Conservation (phyloP, 2,888 invertebrate genomes). For the Drosophila mayaguana region DNA sequence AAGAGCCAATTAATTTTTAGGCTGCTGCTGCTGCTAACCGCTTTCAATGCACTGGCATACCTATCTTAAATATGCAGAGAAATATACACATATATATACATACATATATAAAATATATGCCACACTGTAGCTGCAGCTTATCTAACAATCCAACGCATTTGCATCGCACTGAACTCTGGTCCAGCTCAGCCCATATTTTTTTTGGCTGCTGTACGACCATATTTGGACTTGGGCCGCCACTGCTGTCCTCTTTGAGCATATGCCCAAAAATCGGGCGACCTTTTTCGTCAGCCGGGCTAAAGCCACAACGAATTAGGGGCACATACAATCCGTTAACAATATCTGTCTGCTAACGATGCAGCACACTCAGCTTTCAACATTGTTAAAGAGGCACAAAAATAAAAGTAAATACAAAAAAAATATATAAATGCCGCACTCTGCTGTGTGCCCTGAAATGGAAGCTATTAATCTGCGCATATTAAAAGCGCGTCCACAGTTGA, state of each 20-base stretch:
- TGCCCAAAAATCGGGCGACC: slow-evolving; percentile 33
- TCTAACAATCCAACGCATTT: slow-evolving; percentile 44
- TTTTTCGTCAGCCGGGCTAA: slow-evolving; percentile 23
- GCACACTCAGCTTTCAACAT: slow-evolving; percentile 23
- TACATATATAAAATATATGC: not conserved
- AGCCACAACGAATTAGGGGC: slow-evolving; percentile 21
- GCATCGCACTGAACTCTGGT: slow-evolving; percentile 38
- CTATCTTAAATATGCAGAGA: not conserved
- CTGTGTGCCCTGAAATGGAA: slow-evolving; percentile 26
- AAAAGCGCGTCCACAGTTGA: slow-evolving; percentile 53
- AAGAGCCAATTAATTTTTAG: slow-evolving; percentile 69
- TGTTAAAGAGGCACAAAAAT: not conserved
- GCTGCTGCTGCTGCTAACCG: slow-evolving; percentile 9
- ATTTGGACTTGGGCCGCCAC: slow-evolving; percentile 19
- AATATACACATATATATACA: not conserved
- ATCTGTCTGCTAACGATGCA: slow-evolving; percentile 30
- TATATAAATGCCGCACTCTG: slow-evolving; percentile 19
- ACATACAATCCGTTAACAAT: slow-evolving; percentile 27
- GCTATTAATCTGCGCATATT: slow-evolving; percentile 36
- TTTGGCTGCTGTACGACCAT: slow-evolving; percentile 19
- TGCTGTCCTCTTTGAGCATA: slow-evolving; percentile 5
- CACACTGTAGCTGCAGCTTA: slow-evolving; percentile 37
- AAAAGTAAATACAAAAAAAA: too few relatives aligned
- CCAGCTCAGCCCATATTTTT: slow-evolving; percentile 10
- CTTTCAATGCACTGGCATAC: slow-evolving; percentile 18